Conservation (phyloP, 2,888 invertebrate species). For the Lucinisca nassula region DNA sequence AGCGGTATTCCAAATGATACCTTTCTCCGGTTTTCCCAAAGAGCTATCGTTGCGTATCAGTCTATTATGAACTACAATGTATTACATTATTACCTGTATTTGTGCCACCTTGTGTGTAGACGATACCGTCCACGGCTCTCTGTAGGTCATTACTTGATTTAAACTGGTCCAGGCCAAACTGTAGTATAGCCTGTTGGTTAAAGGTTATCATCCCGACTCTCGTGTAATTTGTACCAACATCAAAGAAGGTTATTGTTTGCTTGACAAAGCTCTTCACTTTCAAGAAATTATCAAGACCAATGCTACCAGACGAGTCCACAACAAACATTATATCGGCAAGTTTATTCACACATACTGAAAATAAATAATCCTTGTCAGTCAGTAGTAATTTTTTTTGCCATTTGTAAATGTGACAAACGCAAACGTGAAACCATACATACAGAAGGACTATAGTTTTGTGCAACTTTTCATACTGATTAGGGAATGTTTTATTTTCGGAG, state of each 20-base stretch:
- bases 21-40: too few species aligned
- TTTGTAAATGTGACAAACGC: too few species aligned
- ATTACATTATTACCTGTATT: slow-evolving; percentile 70
- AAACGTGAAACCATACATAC: too few species aligned
- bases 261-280: slow-evolving; percentile 73
- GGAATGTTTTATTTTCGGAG: too few species aligned
- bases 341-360: slow-evolving; percentile 49
- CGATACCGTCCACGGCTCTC: slow-evolving; percentile 42
- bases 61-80: too few species aligned
- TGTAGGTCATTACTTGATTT: slow-evolving; percentile 27
- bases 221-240: slow-evolving; percentile 40
- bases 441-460: too few species aligned
- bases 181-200: slow-evolving; percentile 36
- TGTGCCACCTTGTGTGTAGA: slow-evolving; percentile 52
- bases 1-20: too few species aligned
- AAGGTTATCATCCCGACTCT: slow-evolving; percentile 61
- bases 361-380: too few species aligned
- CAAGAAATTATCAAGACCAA: slow-evolving; percentile 75
- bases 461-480: too few species aligned
- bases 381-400: too few species aligned
- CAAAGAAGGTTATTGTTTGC: slow-evolving; percentile 34
- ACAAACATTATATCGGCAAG: slow-evolving; percentile 80
- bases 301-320: slow-evolving; percentile 82
- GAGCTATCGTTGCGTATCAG: too few species aligned
- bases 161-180: slow-evolving; percentile 48